phyloP scores from a whole-genome alignment of 35 echinoderm and acorn worm genomes.

The Ophiothrix spiculata region DNA sequence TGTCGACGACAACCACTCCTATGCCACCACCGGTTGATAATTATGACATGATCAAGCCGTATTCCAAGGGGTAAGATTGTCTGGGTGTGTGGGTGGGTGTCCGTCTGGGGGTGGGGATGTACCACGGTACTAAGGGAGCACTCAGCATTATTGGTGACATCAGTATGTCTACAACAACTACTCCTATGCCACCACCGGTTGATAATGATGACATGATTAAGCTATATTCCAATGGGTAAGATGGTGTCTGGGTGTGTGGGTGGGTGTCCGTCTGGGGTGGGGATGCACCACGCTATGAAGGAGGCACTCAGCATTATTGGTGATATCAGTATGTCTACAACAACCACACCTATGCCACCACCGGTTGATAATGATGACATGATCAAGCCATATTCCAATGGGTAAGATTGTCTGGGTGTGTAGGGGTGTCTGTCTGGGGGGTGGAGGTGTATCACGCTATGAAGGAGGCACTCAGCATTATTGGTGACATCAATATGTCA shows the following conservation, averaged over 20 bases:
- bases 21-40: constrained; percentile 89
- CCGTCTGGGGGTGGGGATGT: constrained; percentile 94
- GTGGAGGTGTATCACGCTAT: constrained; percentile 86
- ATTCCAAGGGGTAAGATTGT: constrained; percentile 78
- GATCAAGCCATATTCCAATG: constrained; percentile 78
- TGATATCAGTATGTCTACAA: constrained; percentile 90
- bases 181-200: constrained; percentile 79
- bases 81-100: no score
- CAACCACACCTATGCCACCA: constrained; percentile 70
- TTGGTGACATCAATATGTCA: constrained; percentile 89
- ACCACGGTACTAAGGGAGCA: constrained; percentile 80
- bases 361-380: constrained; percentile 93
- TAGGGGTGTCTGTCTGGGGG: no score
- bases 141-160: constrained; percentile 98
- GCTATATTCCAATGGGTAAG: constrained; percentile 78
- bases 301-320: constrained; percentile 97
- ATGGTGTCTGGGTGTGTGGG: neutral
- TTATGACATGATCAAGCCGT: constrained; percentile 86
- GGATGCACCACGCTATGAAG: constrained; percentile 89
- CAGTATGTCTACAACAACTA: constrained; percentile 80
- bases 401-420: no score
- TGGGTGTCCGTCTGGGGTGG: no score
- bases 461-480: constrained; percentile 92
- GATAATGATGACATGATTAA: constrained; percentile 91
- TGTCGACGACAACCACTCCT: constrained; percentile 69